Base-by-base conservation (phyloP, 2,113 vertebrate species). In the Grammomys surdaster region DNA sequence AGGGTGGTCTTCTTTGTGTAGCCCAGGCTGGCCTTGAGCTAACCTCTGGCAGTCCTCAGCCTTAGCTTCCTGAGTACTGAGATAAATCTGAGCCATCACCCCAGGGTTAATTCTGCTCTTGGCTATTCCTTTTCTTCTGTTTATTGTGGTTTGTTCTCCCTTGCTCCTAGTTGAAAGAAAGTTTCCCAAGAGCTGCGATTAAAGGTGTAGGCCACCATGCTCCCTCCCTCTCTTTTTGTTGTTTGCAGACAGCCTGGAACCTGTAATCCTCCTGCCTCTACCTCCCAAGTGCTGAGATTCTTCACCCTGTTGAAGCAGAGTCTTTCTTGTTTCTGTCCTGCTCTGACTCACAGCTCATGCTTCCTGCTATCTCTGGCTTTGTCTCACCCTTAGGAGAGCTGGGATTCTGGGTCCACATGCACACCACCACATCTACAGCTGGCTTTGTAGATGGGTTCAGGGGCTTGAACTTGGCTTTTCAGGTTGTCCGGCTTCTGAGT, bases 61-160 rank as follows among this genome's bases (percentile, higher is more conserved):
- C 67, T 73, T 24, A 88, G 51, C 48, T 40, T 88, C 51, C 51
- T 43, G 51, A 88, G 13, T 88, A 19, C 36, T 70, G 22, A 72
- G 24, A 46, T 48, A 70, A 14, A n/a, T 56, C 22, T 70, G 33
- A 88, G 67, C 65, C 67, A 88, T 19, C 65, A 72, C 33, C 48
- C 46, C 36, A 17, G 48, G 89, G 46, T 93, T 82, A 58, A 81
- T 89, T 91, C 16, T 88, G 26, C 31, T 75, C n/a, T 40, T 94
- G 78, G 70, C 65, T 80, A 10, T 36, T 89, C 70, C 28, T 86
- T 28, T 26, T 11, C 43, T 73, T 43, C 24, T 56, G 5, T 20
- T 91, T 78, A 36, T 2, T 92, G 81, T 88, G 58, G 24, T 77
- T 95, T 19, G 26, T 56, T 19, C 20, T 54, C 24, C 72, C 70